phyloP scores from a whole-genome alignment of 2,888 invertebrate genomes.

The Drosophila tanythrix region DNA sequence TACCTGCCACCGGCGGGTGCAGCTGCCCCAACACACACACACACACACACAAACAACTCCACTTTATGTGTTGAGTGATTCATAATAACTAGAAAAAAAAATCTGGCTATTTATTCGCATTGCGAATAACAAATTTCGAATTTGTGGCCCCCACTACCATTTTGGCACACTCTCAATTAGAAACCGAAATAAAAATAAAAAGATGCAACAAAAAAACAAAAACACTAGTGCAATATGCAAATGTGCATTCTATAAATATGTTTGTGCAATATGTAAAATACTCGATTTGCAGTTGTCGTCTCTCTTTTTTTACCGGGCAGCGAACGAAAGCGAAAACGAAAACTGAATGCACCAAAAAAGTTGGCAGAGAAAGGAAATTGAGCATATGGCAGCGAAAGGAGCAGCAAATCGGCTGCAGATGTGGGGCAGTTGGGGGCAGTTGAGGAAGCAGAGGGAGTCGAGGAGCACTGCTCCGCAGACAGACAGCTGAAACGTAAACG shows the following conservation, averaged over 20 bases:
- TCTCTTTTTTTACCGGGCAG: slow-evolving; percentile 8
- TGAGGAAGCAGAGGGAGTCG: neutral
- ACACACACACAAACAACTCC: slow-evolving; percentile 1
- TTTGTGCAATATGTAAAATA: slow-evolving; percentile 57
- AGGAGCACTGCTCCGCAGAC: neutral
- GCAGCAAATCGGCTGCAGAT: slow-evolving; percentile 17
- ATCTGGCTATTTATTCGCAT: slow-evolving; percentile 14
- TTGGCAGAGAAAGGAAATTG: slow-evolving; percentile 44
- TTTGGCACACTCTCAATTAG: slow-evolving; percentile 63
- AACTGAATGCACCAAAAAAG: slow-evolving; percentile 26
- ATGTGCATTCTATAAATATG: slow-evolving; percentile 71
- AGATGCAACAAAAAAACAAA: slow-evolving; percentile 4
- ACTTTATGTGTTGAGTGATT: slow-evolving; percentile 55
- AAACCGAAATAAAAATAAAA: slow-evolving; percentile 15
- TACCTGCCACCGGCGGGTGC: slow-evolving; percentile 45
- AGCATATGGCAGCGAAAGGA: slow-evolving; percentile 16
- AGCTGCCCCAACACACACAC: slow-evolving; percentile 53
- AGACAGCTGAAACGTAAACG: slow-evolving; percentile 38
- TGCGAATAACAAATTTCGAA: slow-evolving; percentile 29
- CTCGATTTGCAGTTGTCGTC: slow-evolving; percentile 46
- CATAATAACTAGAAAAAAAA: slow-evolving; percentile 46
- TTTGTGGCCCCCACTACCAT: slow-evolving; percentile 44
- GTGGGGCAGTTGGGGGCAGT: neutral
- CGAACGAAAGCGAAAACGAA: slow-evolving; percentile 60
- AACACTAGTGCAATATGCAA: slow-evolving; percentile 45